Evolutionary conservation across 2,888 invertebrate species (phyloP).

Genomic region (Xestia rhomboidea): DNA sequence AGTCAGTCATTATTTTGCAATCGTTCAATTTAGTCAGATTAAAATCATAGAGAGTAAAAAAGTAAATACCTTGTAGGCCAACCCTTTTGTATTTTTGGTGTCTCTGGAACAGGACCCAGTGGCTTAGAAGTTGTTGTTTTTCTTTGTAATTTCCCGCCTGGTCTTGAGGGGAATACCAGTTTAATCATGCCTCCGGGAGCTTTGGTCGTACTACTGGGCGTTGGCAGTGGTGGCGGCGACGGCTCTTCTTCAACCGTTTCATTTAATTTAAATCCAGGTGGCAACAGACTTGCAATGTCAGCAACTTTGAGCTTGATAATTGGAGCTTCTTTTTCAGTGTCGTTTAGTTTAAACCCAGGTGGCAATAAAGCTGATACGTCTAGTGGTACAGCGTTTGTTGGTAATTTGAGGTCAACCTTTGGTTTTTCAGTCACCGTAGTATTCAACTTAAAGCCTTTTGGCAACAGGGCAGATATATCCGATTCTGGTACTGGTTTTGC

Average conservation of each 20-base stretch:
- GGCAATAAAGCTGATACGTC: slow-evolving; percentile 92
- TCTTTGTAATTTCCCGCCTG: slow-evolving; percentile 92
- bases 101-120: slow-evolving; percentile 84
- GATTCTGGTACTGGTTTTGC: slow-evolving; percentile 76
- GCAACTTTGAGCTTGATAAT: slow-evolving; percentile 79
- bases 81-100: slow-evolving; percentile 95
- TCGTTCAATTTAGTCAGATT: neutral
- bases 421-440: slow-evolving; percentile 77
- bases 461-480: slow-evolving; percentile 91
- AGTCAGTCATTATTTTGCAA: neutral
- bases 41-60: neutral
- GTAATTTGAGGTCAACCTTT: slow-evolving; percentile 73
- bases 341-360: slow-evolving; percentile 89
- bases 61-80: slow-evolving; percentile 94
- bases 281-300: slow-evolving; percentile 92
- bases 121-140: slow-evolving; percentile 91
- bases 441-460: slow-evolving; percentile 91
- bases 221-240: slow-evolving; percentile 19
- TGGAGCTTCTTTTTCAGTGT: slow-evolving; percentile 71
- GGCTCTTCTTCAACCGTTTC: slow-evolving; percentile 71
- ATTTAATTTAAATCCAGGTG: slow-evolving; percentile 91
- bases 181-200: slow-evolving; percentile 90
- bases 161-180: slow-evolving; percentile 95
- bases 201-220: slow-evolving; percentile 80
- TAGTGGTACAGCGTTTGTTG: slow-evolving; percentile 75